A percentile compares a stretch with the other conserved stretches of the same genome.
Evolutionary conservation across 2,888 invertebrate genomes (phyloP).

Genomic region (Meandrusa payeni): DNA sequence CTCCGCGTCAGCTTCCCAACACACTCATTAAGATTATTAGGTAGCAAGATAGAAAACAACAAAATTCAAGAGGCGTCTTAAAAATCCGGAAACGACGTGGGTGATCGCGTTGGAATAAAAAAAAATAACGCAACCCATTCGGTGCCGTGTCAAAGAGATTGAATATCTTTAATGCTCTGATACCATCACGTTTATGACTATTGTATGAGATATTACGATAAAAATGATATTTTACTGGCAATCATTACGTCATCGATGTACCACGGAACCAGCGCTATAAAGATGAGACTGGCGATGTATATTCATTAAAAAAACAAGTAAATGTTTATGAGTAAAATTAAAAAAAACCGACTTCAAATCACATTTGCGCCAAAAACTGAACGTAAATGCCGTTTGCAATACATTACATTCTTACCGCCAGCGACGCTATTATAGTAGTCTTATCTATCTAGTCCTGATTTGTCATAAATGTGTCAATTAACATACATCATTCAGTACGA

Average conservation of each 20-base stretch:
- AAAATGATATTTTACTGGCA: constrained; percentile 57
- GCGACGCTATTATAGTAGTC: too few relatives aligned
- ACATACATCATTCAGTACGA: too few relatives aligned
- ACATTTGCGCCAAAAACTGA: too few relatives aligned
- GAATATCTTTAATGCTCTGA: constrained; percentile 50
- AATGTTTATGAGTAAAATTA: too few relatives aligned
- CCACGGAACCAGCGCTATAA: constrained; percentile 24
- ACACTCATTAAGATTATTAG: constrained; percentile 25
- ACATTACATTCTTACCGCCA: too few relatives aligned
- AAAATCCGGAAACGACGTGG: constrained; percentile 64
- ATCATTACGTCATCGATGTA: constrained; percentile 38
- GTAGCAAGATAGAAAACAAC: constrained; percentile 29
- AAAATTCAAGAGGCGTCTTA: constrained; percentile 31
- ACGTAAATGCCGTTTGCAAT: too few relatives aligned
- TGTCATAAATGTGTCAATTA: too few relatives aligned
- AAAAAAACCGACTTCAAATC: too few relatives aligned
- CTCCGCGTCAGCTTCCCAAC: constrained; percentile 6
- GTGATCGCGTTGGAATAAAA: constrained; percentile 42
- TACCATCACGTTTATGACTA: constrained; percentile 56
- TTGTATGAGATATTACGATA: constrained; percentile 55
- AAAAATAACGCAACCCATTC: constrained; percentile 29
- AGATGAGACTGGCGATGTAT: constrained; percentile 32
- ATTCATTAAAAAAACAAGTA: too few relatives aligned
- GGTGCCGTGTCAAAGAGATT: constrained; percentile 38
- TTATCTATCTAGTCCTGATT: too few relatives aligned